These are phyloP conservation scores for Babyrousa celebensis DNA, from an alignment of 2,797 vertebrate genomes.

Conservation along the genomic window DNA sequence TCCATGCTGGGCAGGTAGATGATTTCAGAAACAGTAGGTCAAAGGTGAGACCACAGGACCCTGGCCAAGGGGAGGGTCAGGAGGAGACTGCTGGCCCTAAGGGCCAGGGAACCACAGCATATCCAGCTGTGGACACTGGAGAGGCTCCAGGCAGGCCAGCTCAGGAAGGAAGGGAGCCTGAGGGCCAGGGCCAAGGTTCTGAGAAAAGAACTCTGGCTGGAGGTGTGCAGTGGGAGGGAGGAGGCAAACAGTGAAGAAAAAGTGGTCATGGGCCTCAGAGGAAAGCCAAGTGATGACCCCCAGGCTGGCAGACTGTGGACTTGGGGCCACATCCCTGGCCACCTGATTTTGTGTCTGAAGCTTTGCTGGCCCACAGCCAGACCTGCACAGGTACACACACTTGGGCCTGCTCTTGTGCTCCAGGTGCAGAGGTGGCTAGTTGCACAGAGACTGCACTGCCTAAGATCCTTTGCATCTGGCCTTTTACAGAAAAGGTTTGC, in stretches of 20 bases:
- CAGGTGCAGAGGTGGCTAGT: background rate
- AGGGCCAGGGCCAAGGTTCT: background rate
- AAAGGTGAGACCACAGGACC: too few species aligned
- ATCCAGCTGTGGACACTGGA: too few species aligned
- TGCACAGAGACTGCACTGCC: background rate
- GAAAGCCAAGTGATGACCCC: background rate
- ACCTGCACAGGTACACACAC: background rate
- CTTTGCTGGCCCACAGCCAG: rapidly evolving
- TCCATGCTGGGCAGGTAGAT: too few species aligned
- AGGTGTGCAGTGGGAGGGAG: background rate
- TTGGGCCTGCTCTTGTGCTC: rapidly evolving
- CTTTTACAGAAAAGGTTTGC: background rate
- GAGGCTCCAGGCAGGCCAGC: too few species aligned
- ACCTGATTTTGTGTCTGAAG: background rate
- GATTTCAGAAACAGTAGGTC: too few species aligned
- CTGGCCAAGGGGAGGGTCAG: too few species aligned
- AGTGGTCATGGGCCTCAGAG: background rate
- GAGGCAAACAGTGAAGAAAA: background rate
- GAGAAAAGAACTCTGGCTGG: background rate
- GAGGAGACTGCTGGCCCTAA: too few species aligned
- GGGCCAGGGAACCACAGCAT: too few species aligned
- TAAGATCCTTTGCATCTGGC: background rate
- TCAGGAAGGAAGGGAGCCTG: background rate
- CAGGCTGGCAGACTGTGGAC: background rate
- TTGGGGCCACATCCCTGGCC: background rate